These are phyloP conservation scores for Romanomermis culicivorax DNA, from an alignment of 2,888 invertebrate genomes.

Conservation along the genomic window DNA sequence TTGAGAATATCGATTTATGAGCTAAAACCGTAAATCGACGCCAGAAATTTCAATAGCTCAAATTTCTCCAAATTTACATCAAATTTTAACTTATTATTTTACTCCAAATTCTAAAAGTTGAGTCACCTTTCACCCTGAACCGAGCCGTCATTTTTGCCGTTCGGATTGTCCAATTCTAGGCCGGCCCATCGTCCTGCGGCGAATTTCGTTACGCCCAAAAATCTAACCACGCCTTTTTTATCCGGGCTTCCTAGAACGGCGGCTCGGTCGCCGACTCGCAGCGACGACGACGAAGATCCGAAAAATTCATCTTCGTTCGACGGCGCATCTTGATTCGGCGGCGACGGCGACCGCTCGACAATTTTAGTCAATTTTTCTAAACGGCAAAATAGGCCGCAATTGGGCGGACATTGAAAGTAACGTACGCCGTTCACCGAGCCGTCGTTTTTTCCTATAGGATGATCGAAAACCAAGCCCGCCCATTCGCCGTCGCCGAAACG, in stretches of 20 bases:
- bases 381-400: constrained; percentile 1
- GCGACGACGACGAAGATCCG: too few relatives aligned
- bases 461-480: constrained; percentile 86
- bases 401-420: constrained; percentile 34
- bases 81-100: too few relatives aligned
- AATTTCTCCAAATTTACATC: too few relatives aligned
- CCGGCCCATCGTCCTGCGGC: constrained; percentile 76
- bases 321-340: not conserved
- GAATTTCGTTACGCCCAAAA: constrained; percentile 32
- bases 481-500: constrained; percentile 79
- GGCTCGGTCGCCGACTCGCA: constrained; percentile 19
- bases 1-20: too few relatives aligned
- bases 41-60: too few relatives aligned
- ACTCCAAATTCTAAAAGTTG: too few relatives aligned
- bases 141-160: constrained; percentile 86
- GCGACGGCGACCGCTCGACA: not conserved
- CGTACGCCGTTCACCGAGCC: constrained; percentile 75
- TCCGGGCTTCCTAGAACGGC: constrained; percentile 17
- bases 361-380: not conserved
- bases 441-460: constrained; percentile 80
- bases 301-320: not conserved
- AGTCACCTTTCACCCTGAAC: too few relatives aligned
- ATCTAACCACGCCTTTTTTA: constrained; percentile 31
- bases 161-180: constrained; percentile 72
- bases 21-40: too few relatives aligned